Base-by-base conservation (phyloP, 2,113 vertebrate genomes). In the Scomber japonicus region DNA sequence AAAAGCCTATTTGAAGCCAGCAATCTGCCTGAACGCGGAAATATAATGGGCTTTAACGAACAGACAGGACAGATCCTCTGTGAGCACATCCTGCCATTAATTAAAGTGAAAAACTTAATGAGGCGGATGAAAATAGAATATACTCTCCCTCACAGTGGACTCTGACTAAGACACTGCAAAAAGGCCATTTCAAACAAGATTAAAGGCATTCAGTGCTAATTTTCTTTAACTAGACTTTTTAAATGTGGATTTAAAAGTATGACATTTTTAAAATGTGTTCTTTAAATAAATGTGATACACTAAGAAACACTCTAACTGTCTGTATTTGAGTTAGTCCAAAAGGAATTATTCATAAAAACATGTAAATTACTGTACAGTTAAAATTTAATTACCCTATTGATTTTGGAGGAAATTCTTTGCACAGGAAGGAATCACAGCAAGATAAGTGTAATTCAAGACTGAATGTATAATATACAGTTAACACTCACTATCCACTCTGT, bases 81-180 rank as follows among this genome's bases (percentile, higher is more conserved):
- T 84, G 85, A 88, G 83, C 63, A 86, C 88, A 88, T 91, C 86
- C 93, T 86, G 85, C 80, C 88, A 88, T 92, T 93, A 93, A 92
- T 91, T 91, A 92, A 91, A 88, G 89, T 75, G 85, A 90, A 88
- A 83, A 86, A 84, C 75, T 51, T 92, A 89, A 91, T 91, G 89
- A 91, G 86, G 86, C 24, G 35, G 89, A 87, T 89, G 77, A 85
- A 91, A 93, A 93, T 90, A 91, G 93, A 85, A 90, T 74, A 74
- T 66, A 84, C 59, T 81, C 82, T 87, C 67, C 71, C 64, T 82
- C 75, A 68, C 61, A 55, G 54, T 50, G 66, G 79, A 71, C 74
- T 80, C 57, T 61, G 57, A 81, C 64, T 71, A 19, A 91, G 81
- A 78, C 24, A 40, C 56, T 66, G 9, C 40, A 65, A 85, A 81